Evolutionary conservation across 2,113 vertebrate genomes (phyloP), one percentile per base, ranked within the genome.

Genomic region (Mustela nigripes): DNA sequence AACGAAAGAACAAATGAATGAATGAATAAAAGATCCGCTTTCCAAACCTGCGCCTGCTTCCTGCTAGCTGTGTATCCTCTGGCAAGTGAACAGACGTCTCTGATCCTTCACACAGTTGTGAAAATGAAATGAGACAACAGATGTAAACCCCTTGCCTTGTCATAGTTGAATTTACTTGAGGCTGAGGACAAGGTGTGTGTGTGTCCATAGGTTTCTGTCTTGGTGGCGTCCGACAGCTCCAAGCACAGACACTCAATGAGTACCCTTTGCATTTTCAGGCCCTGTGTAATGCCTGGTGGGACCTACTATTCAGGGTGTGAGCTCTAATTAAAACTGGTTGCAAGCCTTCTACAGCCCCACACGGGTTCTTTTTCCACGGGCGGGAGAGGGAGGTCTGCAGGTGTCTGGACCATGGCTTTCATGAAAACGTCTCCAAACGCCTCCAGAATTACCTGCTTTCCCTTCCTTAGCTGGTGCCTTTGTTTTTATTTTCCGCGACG

Each of bases 401-500:
- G 18, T 60, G 10, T 48, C 89, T 62, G 48, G 83, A 39, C 21
- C 5, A 1, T 0, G 50, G 24, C 21, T 62, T 88, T 53, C 1
- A 0, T 26, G 67, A 58, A 65, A 92, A 26, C 50, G 26, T 78
- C 48, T 79, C 67, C 53, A 53, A 86, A 42, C 0, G 9, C 39
- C 42, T 39, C 16, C n/a, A 69, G 92, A 53, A 62, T 14, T 69
- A n/a, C 14, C 14, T 19, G 22, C 21, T 78, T 88, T 62, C 83
- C 84, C 33, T 88, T 76, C 69, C 89, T 78, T 21, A 5, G 22
- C 1, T 4, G 31, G 15, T 36, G 5, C 31, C 28, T 78, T 56
- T 93, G 91, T 48, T 79, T 95, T 94, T 62, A 31, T 60, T 80
- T 95, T 94, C 96, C 95, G 83, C 89, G 96, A 97, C 71, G 93